Conservation (phyloP, 2,113 vertebrate genomes). For the Phoenicopterus ruber region DNA sequence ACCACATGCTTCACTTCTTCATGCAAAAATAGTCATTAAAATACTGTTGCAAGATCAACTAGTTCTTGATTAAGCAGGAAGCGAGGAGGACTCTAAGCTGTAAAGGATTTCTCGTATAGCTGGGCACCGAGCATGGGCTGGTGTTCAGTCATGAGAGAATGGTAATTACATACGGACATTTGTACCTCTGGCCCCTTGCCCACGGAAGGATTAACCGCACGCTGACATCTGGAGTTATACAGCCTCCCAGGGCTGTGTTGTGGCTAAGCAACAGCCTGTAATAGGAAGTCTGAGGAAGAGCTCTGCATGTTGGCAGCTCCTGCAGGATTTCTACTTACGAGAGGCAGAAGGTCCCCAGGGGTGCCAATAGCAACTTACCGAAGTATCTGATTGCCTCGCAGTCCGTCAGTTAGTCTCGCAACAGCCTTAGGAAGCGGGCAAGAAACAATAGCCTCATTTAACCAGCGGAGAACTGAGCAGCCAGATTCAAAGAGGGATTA, state of each 20-base stretch:
- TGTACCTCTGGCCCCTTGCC: not conserved
- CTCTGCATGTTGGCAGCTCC: not conserved
- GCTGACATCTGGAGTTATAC: not conserved
- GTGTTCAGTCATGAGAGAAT: not conserved
- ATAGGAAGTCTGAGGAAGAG: not conserved
- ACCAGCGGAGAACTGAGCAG: not conserved
- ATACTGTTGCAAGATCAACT: not conserved
- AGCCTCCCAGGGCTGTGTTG: not conserved
- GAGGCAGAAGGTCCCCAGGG: constrained; percentile 16
- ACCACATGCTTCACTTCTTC: not conserved
- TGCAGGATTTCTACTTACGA: not conserved
- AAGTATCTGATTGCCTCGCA: not conserved
- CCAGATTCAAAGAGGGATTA: not conserved
- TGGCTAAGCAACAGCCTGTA: constrained; percentile 26
- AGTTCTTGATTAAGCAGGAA: not conserved
- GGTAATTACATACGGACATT: not conserved
- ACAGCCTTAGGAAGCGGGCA: not conserved
- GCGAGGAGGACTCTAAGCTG: not conserved
- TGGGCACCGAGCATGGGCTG: not conserved
- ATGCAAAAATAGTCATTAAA: not conserved
- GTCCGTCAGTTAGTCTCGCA: not conserved
- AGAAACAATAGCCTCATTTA: not conserved
- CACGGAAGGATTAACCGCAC: not conserved
- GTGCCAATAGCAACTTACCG: not conserved
- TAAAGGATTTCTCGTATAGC: accelerated